A percentile compares a stretch with the other conserved stretches of the same genome.
These are phyloP conservation scores for Eumerus sabulonum DNA, from an alignment of 2,888 invertebrate genomes.

Conservation along the genomic window DNA sequence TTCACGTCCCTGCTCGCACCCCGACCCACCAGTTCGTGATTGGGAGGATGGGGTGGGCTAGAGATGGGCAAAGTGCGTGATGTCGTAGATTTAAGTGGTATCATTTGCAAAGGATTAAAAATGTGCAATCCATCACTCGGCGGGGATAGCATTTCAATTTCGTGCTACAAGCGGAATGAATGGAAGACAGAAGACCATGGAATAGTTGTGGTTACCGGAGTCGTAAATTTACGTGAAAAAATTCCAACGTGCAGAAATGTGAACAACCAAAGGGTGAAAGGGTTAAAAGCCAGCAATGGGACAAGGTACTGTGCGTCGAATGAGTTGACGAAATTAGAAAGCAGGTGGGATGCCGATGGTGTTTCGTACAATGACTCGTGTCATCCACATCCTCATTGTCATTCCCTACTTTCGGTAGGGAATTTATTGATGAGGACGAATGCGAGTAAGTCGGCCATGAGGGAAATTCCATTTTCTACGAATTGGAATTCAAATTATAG, in stretches of 20 bases:
- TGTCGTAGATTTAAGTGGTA: constrained; percentile 72
- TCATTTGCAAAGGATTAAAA: constrained; percentile 73
- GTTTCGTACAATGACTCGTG: too few species aligned
- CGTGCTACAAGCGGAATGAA: neutral
- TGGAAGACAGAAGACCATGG: constrained; percentile 9
- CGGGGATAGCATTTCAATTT: constrained; percentile 68
- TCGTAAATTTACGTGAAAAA: constrained; percentile 60
- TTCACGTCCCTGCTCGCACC: constrained; percentile 56
- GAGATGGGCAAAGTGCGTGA: constrained; percentile 59
- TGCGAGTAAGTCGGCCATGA: too few species aligned
- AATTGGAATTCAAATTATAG: neutral
- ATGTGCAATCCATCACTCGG: constrained; percentile 68
- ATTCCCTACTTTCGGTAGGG: too few species aligned
- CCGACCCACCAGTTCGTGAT: too few species aligned
- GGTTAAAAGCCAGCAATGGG: constrained; percentile 7
- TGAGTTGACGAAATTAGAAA: too few species aligned
- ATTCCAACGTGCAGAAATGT: constrained; percentile 36
- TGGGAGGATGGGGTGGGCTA: neutral
- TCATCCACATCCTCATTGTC: too few species aligned
- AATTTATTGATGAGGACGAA: too few species aligned
- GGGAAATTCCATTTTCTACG: too few species aligned
- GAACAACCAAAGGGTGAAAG: constrained; percentile 5
- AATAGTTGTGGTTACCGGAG: constrained; percentile 63
- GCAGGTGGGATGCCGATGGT: too few species aligned
- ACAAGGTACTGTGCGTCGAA: too few species aligned